phyloP scores from a whole-genome alignment of 2,113 vertebrate genomes.

The Crotalus helleri region DNA sequence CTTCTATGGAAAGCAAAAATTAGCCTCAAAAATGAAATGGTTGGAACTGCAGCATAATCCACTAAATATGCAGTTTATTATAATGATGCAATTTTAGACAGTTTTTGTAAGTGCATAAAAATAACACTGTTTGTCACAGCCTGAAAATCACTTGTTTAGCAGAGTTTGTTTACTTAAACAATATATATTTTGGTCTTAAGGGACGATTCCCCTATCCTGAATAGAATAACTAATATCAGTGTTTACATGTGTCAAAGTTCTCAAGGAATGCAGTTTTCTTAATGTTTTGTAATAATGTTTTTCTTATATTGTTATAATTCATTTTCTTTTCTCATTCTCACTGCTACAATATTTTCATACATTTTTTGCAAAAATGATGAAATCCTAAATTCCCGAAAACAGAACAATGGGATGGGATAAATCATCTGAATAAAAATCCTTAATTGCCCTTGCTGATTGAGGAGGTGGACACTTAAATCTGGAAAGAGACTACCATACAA shows the following conservation, averaged over 20 bases:
- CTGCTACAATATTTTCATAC: too few relatives aligned
- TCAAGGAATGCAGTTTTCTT: neutral
- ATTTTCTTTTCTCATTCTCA: too few relatives aligned
- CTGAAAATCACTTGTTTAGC: neutral
- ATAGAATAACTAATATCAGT: neutral
- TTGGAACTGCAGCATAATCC: neutral
- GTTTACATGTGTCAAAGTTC: neutral
- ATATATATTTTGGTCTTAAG: neutral
- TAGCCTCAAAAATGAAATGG: neutral
- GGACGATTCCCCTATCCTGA: neutral
- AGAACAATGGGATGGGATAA: neutral
- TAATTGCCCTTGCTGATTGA: neutral
- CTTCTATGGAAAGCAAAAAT: neutral
- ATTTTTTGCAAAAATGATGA: too few relatives aligned
- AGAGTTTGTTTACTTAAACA: neutral
- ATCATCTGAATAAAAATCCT: neutral
- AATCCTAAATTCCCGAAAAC: too few relatives aligned
- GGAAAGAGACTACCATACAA: neutral
- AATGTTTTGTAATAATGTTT: neutral
- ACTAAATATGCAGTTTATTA: neutral
- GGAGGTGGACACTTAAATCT: neutral
- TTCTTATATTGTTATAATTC: neutral
- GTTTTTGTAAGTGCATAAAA: neutral
- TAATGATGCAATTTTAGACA: neutral
- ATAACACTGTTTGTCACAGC: neutral